These are phyloP conservation scores for Plodia interpunctella DNA, from an alignment of 1,140 invertebrate genomes.

Conservation along the genomic window DNA sequence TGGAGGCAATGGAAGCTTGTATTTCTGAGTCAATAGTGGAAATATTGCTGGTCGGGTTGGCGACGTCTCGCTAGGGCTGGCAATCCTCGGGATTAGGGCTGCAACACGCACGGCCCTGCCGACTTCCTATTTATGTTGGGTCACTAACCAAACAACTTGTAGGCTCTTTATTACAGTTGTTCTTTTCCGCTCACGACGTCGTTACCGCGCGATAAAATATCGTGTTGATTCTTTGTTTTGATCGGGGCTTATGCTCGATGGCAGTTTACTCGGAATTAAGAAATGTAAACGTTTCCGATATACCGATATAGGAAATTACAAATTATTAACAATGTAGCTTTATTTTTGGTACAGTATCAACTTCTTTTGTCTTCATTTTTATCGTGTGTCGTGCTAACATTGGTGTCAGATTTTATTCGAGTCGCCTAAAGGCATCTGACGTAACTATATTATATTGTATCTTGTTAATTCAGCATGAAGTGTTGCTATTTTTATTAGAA, in stretches of 20 bases:
- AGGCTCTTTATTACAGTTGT: slow-evolving; percentile 75
- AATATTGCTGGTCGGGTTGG: slow-evolving; percentile 48
- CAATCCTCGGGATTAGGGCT: slow-evolving; percentile 70
- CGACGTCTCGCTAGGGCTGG: slow-evolving; percentile 28
- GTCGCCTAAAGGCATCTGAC: too few relatives aligned
- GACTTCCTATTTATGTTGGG: slow-evolving; percentile 68
- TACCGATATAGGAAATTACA: background rate
- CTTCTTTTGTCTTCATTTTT: background rate
- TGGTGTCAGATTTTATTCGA: too few relatives aligned
- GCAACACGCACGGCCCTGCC: slow-evolving; percentile 60
- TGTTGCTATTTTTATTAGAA: too few relatives aligned
- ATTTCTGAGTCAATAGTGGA: slow-evolving; percentile 57
- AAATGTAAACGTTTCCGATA: slow-evolving; percentile 26
- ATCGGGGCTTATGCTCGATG: slow-evolving; percentile 26
- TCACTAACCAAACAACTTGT: slow-evolving; percentile 73
- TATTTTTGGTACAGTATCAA: background rate
- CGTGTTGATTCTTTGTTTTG: slow-evolving; percentile 50
- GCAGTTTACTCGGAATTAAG: slow-evolving; percentile 29
- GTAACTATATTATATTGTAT: too few relatives aligned
- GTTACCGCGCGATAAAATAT: slow-evolving; percentile 65
- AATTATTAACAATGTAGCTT: background rate
- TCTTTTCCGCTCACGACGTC: slow-evolving; percentile 66
- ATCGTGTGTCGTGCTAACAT: too few relatives aligned
- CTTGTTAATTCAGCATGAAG: too few relatives aligned
- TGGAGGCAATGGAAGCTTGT: background rate